Percentiles rank a stretch among this genome's conserved stretches.
Conservation (phyloP, 2,888 invertebrate species). For the Phymatocera aterrima region DNA sequence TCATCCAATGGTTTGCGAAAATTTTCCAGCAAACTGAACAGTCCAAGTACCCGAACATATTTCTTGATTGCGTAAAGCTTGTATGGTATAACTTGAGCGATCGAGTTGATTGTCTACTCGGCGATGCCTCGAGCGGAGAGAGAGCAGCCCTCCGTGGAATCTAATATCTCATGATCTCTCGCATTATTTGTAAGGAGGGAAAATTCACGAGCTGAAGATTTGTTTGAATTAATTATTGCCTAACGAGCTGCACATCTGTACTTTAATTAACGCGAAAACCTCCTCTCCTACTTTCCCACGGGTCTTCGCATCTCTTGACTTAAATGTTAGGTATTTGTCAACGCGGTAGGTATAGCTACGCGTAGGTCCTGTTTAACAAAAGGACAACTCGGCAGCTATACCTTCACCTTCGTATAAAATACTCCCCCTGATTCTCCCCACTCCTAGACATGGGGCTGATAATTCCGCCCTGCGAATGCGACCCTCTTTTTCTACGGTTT, state of each 20-base stretch:
- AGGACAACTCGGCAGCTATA: constrained; percentile 49
- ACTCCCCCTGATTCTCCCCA: neutral
- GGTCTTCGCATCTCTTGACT: constrained; percentile 55
- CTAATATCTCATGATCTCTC: too few species aligned
- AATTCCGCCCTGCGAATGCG: neutral
- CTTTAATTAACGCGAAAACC: constrained; percentile 62
- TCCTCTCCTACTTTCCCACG: constrained; percentile 50
- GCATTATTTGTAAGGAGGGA: too few species aligned
- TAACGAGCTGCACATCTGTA: constrained; percentile 56
- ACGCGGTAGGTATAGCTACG: too few species aligned
- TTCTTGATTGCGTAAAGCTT: too few species aligned
- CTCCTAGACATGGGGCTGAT: constrained; percentile 14
- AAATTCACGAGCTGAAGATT: neutral
- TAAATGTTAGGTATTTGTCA: constrained; percentile 65
- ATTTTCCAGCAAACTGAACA: too few species aligned
- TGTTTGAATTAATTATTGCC: constrained; percentile 63
- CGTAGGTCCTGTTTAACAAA: constrained; percentile 56
- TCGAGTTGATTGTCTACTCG: too few species aligned
- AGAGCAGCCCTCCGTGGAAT: too few species aligned
- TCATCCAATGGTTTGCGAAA: neutral
- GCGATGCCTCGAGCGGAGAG: too few species aligned
- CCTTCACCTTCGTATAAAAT: neutral
- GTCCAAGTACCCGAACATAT: too few species aligned
- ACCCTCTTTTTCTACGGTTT: constrained; percentile 29
- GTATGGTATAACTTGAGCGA: too few species aligned